Base-by-base conservation (phyloP, 2,113 vertebrate species). In the Dascyllus trimaculatus region DNA sequence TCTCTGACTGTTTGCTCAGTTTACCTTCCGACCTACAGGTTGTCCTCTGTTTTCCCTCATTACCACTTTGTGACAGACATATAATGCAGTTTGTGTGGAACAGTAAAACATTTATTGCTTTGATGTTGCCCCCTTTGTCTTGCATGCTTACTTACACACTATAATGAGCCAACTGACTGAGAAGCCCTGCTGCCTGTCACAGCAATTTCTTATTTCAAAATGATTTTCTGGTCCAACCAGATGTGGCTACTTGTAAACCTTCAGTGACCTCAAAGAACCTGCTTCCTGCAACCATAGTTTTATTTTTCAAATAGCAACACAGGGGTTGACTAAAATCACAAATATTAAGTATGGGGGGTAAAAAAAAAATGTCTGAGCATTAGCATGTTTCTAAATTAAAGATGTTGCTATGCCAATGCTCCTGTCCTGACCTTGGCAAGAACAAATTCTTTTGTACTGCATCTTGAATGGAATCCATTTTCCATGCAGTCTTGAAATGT, bases 401-500 rank as follows among this genome's bases (percentile, higher is more conserved):
- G 54, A 66, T 63, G 85, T 63, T 77, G 71, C 69, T 63, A 51
- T 76, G 78, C 58, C 14, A 11, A 61, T 64, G 67, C 24, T 66
- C 22, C 68, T 46, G 26, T 38, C 43, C 10, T 78, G 82, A 85
- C 71, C 71, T 46, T 32, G 68, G 67, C 15, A 59, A 45, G 40
- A 84, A 82, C 61, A 72, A 35, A 69, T 71, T 64, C n/a, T 45
- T 80, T 87, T 88, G 68, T 84, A 57, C 35, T 6, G 46, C 24
- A 51, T 46, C 32, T 52, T 75, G 75, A 81, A 89, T 58, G 74
- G 53, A 65, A 63, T 82, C 54, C 73, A 8, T 67, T 59, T 49
- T 18, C 40, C 19, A 56, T 25, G 26, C 19, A n/a, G 48, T 53
- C 5, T 67, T 35, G 56, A 69, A 72, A 61, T 60, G n/a, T 40